These are phyloP conservation scores for Conistra vaccinii DNA, from an alignment of 2,888 invertebrate species.

Conservation along the genomic window DNA sequence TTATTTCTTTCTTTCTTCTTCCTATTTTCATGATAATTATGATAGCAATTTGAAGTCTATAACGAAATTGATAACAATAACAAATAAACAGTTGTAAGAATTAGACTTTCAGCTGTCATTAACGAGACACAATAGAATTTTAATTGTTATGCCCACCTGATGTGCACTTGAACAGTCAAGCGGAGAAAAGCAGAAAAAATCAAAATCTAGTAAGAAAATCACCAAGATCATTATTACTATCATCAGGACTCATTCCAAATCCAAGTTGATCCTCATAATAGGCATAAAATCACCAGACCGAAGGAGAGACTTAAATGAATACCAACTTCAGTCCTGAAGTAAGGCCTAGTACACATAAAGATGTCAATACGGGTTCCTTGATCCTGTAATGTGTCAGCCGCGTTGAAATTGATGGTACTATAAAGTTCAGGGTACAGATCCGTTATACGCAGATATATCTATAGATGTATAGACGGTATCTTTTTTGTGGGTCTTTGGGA, in stretches of 20 bases:
- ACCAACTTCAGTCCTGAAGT: constrained; percentile 8
- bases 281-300: not conserved
- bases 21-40: too few species aligned
- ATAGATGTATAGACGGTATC: not conserved
- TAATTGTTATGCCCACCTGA: too few species aligned
- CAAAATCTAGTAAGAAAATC: not conserved
- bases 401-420: constrained; percentile 52
- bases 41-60: too few species aligned
- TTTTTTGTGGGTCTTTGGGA: constrained; percentile 29
- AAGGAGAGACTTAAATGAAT: constrained; percentile 5
- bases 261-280: not conserved
- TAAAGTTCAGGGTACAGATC: constrained; percentile 52
- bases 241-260: not conserved
- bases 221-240: not conserved
- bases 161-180: too few species aligned
- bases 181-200: not conserved
- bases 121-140: too few species aligned
- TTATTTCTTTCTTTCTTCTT: too few species aligned
- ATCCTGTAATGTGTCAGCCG: constrained; percentile 51
- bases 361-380: constrained; percentile 46
- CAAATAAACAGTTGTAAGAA: too few species aligned
- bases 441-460: constrained; percentile 18
- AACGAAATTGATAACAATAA: too few species aligned
- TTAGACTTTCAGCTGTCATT: too few species aligned
- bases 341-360: constrained; percentile 38